Conservation (phyloP, 2,888 invertebrate species). For the Oxycera nigricornis region DNA sequence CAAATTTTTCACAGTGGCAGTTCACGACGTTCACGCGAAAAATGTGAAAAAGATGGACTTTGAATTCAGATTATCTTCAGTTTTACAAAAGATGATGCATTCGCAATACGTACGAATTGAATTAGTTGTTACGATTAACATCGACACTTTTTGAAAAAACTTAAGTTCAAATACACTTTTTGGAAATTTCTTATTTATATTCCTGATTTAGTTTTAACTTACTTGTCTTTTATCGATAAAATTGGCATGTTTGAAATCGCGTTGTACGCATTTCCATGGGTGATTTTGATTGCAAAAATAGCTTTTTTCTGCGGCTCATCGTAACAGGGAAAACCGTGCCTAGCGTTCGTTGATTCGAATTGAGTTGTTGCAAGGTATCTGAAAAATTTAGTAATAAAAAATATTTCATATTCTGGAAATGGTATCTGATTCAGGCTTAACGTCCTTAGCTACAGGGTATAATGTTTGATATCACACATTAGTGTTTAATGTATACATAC, state of each 20-base stretch:
- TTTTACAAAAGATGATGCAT: too few species aligned
- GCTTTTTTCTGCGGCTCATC: slow-evolving; percentile 76
- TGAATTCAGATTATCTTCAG: too few species aligned
- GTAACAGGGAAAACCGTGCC: slow-evolving; percentile 74
- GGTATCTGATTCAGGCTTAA: too few species aligned
- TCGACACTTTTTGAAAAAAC: too few species aligned
- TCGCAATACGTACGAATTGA: too few species aligned
- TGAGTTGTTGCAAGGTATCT: slow-evolving; percentile 66
- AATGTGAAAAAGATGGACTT: too few species aligned
- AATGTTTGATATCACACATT: neutral
- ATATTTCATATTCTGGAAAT: too few species aligned
- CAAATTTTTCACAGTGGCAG: too few species aligned
- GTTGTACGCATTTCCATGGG: slow-evolving; percentile 58
- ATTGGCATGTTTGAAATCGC: slow-evolving; percentile 54
- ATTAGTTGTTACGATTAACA: too few species aligned
- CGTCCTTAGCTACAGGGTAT: neutral
- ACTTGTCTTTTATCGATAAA: neutral
- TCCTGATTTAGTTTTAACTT: neutral
- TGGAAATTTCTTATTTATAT: too few species aligned
- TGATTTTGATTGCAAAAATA: slow-evolving; percentile 67
- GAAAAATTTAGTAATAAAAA: neutral
- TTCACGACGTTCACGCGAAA: too few species aligned
- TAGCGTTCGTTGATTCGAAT: slow-evolving; percentile 69
- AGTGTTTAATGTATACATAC: slow-evolving; percentile 17
- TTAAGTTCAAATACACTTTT: too few species aligned